Conservation (phyloP, 1,140 invertebrate species). For the Drosophila hydei region DNA sequence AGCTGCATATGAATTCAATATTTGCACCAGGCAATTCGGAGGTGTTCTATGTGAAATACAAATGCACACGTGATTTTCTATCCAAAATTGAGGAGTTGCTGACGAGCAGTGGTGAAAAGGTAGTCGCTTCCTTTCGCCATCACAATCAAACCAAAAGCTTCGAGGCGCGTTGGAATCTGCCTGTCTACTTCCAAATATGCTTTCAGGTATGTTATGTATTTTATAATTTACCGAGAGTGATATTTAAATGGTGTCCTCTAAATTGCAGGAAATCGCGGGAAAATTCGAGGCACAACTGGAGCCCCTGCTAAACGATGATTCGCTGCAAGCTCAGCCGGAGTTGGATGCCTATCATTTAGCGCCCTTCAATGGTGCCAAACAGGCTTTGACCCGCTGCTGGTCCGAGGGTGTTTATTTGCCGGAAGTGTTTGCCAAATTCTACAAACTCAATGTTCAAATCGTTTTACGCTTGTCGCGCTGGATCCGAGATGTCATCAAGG, state of each 20-base stretch:
- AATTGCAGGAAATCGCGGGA: constrained; percentile 89
- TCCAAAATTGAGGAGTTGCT: constrained; percentile 89
- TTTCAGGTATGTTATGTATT: constrained; percentile 86
- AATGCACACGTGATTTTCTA: constrained; percentile 91
- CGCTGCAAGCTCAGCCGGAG: constrained; percentile 14
- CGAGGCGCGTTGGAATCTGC: constrained; percentile 95
- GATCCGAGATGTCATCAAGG: constrained; percentile 84
- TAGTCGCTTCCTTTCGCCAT: constrained; percentile 84
- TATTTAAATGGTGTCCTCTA: not conserved
- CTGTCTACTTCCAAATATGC: constrained; percentile 97
- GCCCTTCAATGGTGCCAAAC: constrained; percentile 67
- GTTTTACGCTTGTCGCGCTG: constrained; percentile 90
- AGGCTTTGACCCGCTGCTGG: constrained; percentile 88
- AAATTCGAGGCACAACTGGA: constrained; percentile 83
- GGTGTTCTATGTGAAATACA: constrained; percentile 93
- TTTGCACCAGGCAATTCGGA: constrained; percentile 96
- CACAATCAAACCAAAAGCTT: constrained; percentile 90
- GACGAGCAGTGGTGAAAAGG: constrained; percentile 84
- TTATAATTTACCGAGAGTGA: too few species aligned
- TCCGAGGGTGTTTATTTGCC: constrained; percentile 89
- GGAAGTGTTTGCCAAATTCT: constrained; percentile 92
- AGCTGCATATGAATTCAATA: constrained; percentile 91
- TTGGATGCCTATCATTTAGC: constrained; percentile 43
- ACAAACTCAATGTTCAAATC: constrained; percentile 93
- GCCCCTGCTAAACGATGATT: constrained; percentile 59